phyloP scores from a whole-genome alignment of 2,797 vertebrate genomes.

The Macroramphosus scolopax region DNA sequence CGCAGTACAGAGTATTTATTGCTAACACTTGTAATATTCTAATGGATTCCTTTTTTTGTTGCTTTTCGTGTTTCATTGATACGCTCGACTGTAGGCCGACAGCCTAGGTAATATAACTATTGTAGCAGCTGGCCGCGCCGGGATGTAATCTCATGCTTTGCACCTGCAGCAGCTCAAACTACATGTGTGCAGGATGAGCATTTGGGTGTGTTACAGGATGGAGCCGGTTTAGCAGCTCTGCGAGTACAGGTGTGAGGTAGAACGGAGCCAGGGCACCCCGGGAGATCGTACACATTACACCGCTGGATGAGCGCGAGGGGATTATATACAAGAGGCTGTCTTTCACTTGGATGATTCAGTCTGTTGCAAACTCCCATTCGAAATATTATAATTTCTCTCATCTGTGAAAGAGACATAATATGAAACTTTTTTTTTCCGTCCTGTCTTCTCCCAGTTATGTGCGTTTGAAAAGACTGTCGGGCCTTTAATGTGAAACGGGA shows the following conservation, averaged over 20 bases:
- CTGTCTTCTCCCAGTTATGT: too few relatives aligned
- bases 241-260: constrained; percentile 12
- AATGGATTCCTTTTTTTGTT: constrained; percentile 37
- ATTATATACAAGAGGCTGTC: too few relatives aligned
- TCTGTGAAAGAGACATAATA: too few relatives aligned
- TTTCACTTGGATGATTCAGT: too few relatives aligned
- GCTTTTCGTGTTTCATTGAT: constrained; percentile 31
- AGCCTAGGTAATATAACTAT: constrained; percentile 14
- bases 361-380: too few relatives aligned
- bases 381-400: too few relatives aligned
- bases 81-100: constrained; percentile 10
- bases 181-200: too few relatives aligned
- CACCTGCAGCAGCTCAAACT: too few relatives aligned
- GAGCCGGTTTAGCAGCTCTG: constrained; percentile 17
- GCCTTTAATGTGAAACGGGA: constrained; percentile 19
- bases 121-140: constrained; percentile 13
- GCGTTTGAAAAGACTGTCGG: background rate
- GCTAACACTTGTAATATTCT: constrained; percentile 35
- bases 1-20: constrained; percentile 28
- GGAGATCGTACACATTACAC: background rate
- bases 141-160: constrained; percentile 23
- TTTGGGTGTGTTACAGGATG: constrained; percentile 7
- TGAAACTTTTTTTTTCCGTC: too few relatives aligned
- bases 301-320: too few relatives aligned
- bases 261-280: background rate